phyloP scores from a whole-genome alignment of 2,797 vertebrate genomes.

The Psittacula derbiana region DNA sequence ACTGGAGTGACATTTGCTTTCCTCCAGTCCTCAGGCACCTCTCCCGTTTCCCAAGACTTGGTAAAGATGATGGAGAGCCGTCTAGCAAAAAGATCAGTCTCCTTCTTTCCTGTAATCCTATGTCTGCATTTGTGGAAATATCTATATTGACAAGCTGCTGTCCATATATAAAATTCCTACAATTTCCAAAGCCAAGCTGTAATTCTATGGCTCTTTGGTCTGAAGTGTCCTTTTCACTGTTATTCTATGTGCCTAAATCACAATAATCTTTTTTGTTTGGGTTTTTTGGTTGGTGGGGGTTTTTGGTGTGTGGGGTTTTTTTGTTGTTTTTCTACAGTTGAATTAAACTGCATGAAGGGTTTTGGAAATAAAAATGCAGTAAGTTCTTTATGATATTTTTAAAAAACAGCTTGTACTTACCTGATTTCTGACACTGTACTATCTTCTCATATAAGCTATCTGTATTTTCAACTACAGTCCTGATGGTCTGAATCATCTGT shows the following conservation, averaged over 20 bases:
- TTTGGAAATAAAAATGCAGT: neutral
- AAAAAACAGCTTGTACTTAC: constrained; percentile 73
- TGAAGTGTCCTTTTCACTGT: neutral
- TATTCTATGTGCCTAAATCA: neutral
- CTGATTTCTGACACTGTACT: constrained; percentile 92
- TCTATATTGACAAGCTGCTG: neutral
- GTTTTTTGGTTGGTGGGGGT: neutral
- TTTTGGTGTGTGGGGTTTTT: neutral
- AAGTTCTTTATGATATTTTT: neutral
- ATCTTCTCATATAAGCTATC: constrained; percentile 90
- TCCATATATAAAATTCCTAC: neutral
- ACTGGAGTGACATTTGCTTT: too few relatives aligned
- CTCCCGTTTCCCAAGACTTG: too few relatives aligned
- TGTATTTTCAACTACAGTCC: constrained; percentile 85
- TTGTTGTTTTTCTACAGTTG: neutral
- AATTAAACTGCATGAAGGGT: neutral
- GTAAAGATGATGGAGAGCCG: too few relatives aligned
- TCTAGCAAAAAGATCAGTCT: neutral
- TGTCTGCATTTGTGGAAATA: neutral
- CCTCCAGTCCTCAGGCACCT: too few relatives aligned
- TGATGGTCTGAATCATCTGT: constrained; percentile 96
- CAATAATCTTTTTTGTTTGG: neutral
- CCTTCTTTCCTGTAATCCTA: neutral
- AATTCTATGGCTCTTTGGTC: neutral
- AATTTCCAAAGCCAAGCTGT: neutral